Evolutionary conservation across 2,888 invertebrate species (phyloP), one percentile per base, ranked within the genome.

Genomic region (Pyrochroa serraticornis): DNA sequence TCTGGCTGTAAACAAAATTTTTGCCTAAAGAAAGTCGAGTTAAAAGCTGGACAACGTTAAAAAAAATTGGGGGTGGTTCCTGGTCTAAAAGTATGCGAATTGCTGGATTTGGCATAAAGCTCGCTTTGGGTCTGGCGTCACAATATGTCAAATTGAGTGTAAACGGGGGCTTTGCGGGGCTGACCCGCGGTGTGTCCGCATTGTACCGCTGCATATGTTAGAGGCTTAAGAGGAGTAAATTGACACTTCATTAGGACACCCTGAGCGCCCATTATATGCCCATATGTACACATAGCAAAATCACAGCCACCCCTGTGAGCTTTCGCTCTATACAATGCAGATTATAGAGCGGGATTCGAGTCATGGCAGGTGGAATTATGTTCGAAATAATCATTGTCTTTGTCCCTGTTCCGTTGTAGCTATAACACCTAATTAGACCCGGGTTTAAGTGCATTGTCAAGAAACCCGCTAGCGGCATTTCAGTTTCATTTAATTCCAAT

Each of bases 81-180:
- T n/a, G n/a, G n/a, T n/a, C n/a, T n/a, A n/a, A n/a, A n/a, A n/a
- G n/a, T n/a, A n/a, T 22, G 22, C 22, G 22, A 22, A 22, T 5
- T 22, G 22, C 22, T 5, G 3, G 22, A 22, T 22, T 22, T 22
- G 22, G 22, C 22, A 5, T 22, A 32, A 43, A 31, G 10, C 8
- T 43, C 31, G 31, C 5, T 31, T 32, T 43, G 22, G 31, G 9
- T 0, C 43, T 9, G 30, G 2, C 22, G 36, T 41, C 62, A 77
- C 79, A 79, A 79, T 79, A 78, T 76, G 77, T 73, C 77, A 79
- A 79, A 79, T 79, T 79, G 79, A 77, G 79, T 77, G 79, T 78
- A 76, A 79, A 79, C 77, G 60, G 36, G 50, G 6, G 22, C 51
- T 55, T 55, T 59, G 59, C 49, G 46, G 51, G 37, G 47, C 38